phyloP scores from a whole-genome alignment of 2,113 vertebrate genomes.

The Pedetes capensis region DNA sequence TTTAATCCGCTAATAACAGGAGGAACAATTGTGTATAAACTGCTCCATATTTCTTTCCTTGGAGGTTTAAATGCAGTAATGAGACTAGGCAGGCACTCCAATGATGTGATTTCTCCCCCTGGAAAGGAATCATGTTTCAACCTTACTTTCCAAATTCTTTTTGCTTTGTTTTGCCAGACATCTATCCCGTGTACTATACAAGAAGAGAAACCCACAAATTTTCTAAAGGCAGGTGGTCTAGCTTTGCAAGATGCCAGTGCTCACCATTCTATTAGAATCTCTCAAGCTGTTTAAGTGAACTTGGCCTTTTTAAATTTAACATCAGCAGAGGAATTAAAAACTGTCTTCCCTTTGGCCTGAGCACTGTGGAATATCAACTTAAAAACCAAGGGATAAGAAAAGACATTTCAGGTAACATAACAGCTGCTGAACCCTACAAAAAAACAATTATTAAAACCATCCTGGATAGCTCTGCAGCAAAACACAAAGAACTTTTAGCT shows the following conservation, averaged over 20 bases:
- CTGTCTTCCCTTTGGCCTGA: slow-evolving; percentile 14
- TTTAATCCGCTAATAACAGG: not conserved
- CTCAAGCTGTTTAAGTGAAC: not conserved
- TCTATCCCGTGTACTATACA: not conserved
- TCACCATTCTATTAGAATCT: not conserved
- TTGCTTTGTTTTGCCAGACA: not conserved
- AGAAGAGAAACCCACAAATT: slow-evolving; percentile 45
- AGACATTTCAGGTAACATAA: not conserved
- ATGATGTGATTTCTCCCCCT: not conserved
- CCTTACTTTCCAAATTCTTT: not conserved
- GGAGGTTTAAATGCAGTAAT: not conserved
- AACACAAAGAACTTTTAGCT: not conserved
- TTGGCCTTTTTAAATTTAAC: not conserved
- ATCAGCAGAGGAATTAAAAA: not conserved
- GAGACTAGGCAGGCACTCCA: not conserved
- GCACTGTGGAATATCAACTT: slow-evolving; percentile 8
- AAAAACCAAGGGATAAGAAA: slow-evolving; percentile 36
- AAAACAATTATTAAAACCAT: not conserved
- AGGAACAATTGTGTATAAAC: not conserved
- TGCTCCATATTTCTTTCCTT: not conserved
- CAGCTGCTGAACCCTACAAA: not conserved
- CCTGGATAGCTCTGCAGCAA: not conserved
- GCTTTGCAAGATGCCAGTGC: slow-evolving; percentile 37
- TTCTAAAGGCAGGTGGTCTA: slow-evolving; percentile 29
- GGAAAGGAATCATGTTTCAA: slow-evolving; percentile 16